Conservation (phyloP, 2,888 invertebrate genomes). For the Aspidapion aeneum region DNA sequence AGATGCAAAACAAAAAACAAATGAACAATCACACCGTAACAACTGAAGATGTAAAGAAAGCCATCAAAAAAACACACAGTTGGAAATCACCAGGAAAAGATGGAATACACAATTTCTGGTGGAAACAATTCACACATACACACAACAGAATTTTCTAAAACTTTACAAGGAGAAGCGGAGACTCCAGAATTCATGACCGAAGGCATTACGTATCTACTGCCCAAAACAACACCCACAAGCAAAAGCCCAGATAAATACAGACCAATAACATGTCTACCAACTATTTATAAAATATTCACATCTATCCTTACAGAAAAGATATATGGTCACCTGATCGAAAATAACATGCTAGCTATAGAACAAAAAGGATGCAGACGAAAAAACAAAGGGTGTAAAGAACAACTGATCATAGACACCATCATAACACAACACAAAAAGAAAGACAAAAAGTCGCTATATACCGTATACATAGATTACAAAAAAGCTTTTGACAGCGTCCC, state of each 20-base stretch:
- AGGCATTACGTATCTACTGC: neutral
- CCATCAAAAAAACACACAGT: neutral
- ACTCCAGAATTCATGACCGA: neutral
- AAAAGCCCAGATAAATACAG: neutral
- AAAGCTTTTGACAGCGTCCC: constrained; percentile 6
- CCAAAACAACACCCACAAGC: neutral
- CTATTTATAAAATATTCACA: neutral
- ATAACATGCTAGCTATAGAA: neutral
- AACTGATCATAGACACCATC: neutral
- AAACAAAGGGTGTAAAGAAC: neutral
- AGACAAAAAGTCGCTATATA: neutral
- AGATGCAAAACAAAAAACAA: no score
- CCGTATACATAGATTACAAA: constrained; percentile 1
- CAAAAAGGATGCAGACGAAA: constrained; percentile 3
- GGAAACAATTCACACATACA: neutral
- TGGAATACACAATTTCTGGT: neutral
- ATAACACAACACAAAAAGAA: neutral
- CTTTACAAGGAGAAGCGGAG: neutral
- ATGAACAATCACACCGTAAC: no score
- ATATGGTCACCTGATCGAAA: neutral
- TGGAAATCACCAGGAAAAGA: neutral
- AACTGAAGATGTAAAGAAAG: neutral
- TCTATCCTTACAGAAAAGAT: neutral
- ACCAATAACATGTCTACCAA: neutral
- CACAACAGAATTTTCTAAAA: neutral